phyloP scores from a whole-genome alignment of 2,797 vertebrate genomes.

The Champsocephalus esox region DNA sequence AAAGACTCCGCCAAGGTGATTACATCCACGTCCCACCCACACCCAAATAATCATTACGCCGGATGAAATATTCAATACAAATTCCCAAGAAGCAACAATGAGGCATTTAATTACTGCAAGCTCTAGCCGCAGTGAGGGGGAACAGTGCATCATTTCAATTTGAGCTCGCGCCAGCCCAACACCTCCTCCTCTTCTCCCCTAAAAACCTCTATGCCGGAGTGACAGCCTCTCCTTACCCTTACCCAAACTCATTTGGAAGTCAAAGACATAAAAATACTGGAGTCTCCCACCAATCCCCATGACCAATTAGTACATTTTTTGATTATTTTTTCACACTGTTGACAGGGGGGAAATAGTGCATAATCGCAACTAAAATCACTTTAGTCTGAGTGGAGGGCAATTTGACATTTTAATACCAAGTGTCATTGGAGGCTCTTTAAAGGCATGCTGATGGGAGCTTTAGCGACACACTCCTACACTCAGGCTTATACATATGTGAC shows the following conservation, averaged over 20 bases:
- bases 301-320: slow-evolving; percentile 82
- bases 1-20: slow-evolving; percentile 81
- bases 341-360: slow-evolving; percentile 69
- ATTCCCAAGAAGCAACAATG: slow-evolving; percentile 86
- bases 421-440: slow-evolving; percentile 68
- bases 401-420: slow-evolving; percentile 80
- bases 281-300: slow-evolving; percentile 80
- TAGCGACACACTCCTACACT: slow-evolving; percentile 25
- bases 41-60: slow-evolving; percentile 85
- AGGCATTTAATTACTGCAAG: slow-evolving; percentile 86
- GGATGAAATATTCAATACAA: slow-evolving; percentile 84
- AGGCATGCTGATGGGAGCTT: slow-evolving; percentile 60
- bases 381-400: slow-evolving; percentile 70
- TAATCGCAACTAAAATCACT: slow-evolving; percentile 81
- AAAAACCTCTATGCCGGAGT: slow-evolving; percentile 70
- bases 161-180: slow-evolving; percentile 72
- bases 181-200: slow-evolving; percentile 13
- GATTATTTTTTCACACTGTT: slow-evolving; percentile 60
- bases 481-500: slow-evolving; percentile 33
- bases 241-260: slow-evolving; percentile 83
- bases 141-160: slow-evolving; percentile 85
- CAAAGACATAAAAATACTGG: slow-evolving; percentile 78
- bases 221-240: slow-evolving; percentile 76
- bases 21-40: slow-evolving; percentile 79
- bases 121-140: slow-evolving; percentile 78